These are phyloP conservation scores for Lucilia sericata DNA, from an alignment of 1,140 invertebrate species.

Conservation along the genomic window DNA sequence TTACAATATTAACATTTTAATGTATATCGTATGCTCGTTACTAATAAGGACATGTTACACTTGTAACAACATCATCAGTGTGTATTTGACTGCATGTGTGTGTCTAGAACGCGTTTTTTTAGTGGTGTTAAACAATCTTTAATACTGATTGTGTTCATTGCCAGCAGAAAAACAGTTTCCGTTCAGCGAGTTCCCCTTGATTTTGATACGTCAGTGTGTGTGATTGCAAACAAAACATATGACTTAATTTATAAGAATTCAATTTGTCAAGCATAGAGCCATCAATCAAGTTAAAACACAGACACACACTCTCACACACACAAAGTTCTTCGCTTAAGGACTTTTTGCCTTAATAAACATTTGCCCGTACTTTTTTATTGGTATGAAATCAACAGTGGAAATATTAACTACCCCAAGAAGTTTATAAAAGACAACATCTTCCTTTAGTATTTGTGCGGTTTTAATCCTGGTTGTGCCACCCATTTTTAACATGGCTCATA, in stretches of 20 bases:
- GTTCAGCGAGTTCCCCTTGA: background rate
- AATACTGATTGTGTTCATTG: background rate
- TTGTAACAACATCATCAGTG: background rate
- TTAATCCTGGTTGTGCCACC: background rate
- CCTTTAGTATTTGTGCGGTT: too few species aligned
- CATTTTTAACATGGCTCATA: background rate
- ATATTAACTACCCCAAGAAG: background rate
- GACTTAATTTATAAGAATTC: conserved; percentile 46
- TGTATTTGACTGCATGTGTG: too few species aligned
- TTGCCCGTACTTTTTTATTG: too few species aligned
- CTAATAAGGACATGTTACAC: background rate
- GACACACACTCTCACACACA: background rate
- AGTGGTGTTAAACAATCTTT: conserved; percentile 5
- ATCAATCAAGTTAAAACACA: conserved; percentile 32
- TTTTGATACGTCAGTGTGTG: background rate
- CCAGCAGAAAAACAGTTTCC: too few species aligned
- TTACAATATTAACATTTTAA: background rate
- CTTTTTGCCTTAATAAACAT: too few species aligned
- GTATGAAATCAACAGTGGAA: background rate
- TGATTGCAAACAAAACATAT: conserved; percentile 4
- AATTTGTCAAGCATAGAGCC: conserved; percentile 42
- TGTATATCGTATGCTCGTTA: background rate
- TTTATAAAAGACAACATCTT: background rate
- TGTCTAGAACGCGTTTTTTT: background rate
- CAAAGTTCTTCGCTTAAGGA: background rate